Conservation (phyloP, 2,113 vertebrate genomes). For the Istiophorus platypterus region DNA sequence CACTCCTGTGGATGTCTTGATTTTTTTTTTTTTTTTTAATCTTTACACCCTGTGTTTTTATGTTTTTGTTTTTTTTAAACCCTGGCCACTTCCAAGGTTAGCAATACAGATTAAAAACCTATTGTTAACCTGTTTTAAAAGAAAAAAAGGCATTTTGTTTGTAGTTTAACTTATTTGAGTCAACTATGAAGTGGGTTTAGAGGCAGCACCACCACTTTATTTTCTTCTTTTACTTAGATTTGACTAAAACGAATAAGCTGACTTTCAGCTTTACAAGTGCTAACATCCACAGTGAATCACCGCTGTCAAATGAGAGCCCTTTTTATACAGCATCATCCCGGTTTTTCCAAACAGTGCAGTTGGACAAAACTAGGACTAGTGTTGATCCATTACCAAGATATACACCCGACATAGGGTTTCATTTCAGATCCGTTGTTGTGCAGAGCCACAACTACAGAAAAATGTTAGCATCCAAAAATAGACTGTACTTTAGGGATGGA, state of each 20-base stretch:
- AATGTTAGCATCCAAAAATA: constrained; percentile 18
- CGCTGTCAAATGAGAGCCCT: too few relatives aligned
- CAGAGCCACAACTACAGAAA: not conserved
- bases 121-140: not conserved
- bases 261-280: too few relatives aligned
- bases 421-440: not conserved
- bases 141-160: too few relatives aligned
- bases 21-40: too few relatives aligned
- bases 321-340: not conserved
- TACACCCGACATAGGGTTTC: not conserved
- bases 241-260: too few relatives aligned
- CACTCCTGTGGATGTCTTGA: not conserved
- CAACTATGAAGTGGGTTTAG: too few relatives aligned
- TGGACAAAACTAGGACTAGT: too few relatives aligned
- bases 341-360: too few relatives aligned
- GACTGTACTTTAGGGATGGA: not conserved
- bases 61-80: not conserved
- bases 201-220: not conserved
- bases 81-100: not conserved
- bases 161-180: too few relatives aligned
- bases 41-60: not conserved
- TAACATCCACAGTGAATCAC: too few relatives aligned
- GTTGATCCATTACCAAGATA: not conserved
- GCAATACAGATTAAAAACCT: too few relatives aligned
- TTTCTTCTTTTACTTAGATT: too few relatives aligned